A percentile compares a stretch with the other conserved stretches of the same genome.
These are phyloP conservation scores for Pseudoatta argentina DNA, from an alignment of 1,140 invertebrate species.

Conservation along the genomic window DNA sequence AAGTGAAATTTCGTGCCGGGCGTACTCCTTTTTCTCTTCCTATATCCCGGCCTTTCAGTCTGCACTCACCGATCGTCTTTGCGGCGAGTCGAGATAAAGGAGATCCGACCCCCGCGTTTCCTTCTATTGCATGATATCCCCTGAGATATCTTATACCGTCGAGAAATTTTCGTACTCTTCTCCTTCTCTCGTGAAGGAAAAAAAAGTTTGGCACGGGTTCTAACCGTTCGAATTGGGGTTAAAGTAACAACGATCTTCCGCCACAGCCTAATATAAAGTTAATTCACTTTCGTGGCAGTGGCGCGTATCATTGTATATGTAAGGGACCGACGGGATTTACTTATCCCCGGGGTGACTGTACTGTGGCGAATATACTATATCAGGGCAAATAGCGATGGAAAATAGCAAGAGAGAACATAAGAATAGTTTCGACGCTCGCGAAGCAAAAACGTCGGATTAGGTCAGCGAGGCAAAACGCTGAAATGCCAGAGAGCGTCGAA, in stretches of 20 bases:
- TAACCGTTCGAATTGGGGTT: constrained; percentile 38
- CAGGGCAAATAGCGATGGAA: neutral
- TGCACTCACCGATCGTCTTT: constrained; percentile 52
- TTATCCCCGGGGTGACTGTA: constrained; percentile 23
- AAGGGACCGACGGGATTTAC: constrained; percentile 35
- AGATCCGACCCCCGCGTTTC: constrained; percentile 52
- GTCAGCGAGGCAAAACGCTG: constrained; percentile 47
- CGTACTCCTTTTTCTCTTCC: constrained; percentile 23
- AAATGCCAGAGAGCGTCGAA: constrained; percentile 53
- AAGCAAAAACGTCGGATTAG: constrained; percentile 35
- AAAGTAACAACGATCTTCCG: constrained; percentile 61
- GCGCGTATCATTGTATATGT: constrained; percentile 29
- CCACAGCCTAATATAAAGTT: constrained; percentile 60
- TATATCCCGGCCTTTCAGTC: constrained; percentile 39
- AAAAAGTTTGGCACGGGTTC: constrained; percentile 60
- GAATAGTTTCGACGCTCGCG: constrained; percentile 45
- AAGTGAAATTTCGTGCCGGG: constrained; percentile 77
- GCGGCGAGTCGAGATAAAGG: constrained; percentile 73
- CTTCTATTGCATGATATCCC: constrained; percentile 32
- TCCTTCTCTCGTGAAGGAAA: constrained; percentile 3
- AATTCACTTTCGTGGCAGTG: constrained; percentile 60
- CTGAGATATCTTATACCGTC: constrained; percentile 52
- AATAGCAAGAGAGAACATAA: constrained; percentile 48
- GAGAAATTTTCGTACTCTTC: constrained; percentile 63
- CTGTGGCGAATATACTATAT: constrained; percentile 23